A percentile compares a stretch with the other conserved stretches of the same genome.
These are phyloP conservation scores for Manis javanica DNA, from an alignment of 2,797 vertebrate species.

Conservation along the genomic window DNA sequence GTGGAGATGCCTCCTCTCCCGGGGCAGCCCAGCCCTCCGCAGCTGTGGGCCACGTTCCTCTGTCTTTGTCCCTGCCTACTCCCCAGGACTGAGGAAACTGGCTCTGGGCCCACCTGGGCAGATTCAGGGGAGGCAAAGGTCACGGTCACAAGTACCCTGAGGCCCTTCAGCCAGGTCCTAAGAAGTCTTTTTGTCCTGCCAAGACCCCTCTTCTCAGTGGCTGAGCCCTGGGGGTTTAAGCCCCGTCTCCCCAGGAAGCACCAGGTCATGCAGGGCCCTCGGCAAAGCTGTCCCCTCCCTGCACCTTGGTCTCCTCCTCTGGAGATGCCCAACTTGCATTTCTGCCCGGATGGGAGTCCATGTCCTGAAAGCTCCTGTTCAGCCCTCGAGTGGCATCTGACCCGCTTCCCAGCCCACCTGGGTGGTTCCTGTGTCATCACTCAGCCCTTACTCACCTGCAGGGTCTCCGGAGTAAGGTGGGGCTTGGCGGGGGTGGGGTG, in stretches of 20 bases:
- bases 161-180: neutral
- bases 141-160: neutral
- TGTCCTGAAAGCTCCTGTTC: neutral
- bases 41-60: accelerated
- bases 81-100: neutral
- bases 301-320: accelerated
- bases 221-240: neutral
- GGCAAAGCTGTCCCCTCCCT: neutral
- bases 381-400: accelerated
- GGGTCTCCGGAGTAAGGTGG: accelerated
- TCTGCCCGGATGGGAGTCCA: accelerated
- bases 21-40: neutral
- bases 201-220: neutral
- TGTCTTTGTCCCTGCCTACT: accelerated
- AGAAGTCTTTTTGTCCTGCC: neutral
- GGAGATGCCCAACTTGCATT: neutral
- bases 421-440: neutral
- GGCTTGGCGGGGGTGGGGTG: no score
- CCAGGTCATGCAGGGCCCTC: neutral
- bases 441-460: accelerated
- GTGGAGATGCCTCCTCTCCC: neutral
- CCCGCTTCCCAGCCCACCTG: accelerated
- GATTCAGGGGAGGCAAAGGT: neutral
- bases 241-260: neutral
- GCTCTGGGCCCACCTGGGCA: neutral